Evolutionary conservation across 92 coral and sea anemone genomes (phyloP), one percentile per base, ranked within the genome.

Genomic region (Palythoa caribaeorum): DNA sequence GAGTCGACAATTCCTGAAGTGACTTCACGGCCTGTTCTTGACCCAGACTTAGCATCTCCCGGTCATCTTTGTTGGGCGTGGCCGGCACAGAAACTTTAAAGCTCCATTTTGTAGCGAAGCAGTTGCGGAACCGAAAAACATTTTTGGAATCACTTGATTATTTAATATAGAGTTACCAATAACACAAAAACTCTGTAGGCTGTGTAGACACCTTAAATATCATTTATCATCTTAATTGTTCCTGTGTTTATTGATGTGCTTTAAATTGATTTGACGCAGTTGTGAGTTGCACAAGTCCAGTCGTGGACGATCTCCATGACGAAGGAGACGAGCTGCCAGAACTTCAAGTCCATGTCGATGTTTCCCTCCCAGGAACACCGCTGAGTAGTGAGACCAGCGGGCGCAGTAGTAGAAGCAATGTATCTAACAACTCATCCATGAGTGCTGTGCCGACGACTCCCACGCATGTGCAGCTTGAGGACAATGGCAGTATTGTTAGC

Each of bases 281-380:
- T 11, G 20, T 71, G 36, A 77, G 44, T 39, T 35, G 48, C 90
- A 57, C 44, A 62, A 73, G 66, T 76, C 78, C 65, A 73, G 39
- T 65, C 74, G 39, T 83, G 69, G 51, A 77, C 28, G 92, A 92
- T 53, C 91, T 88, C 19, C 84, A 52, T 13, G 86, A 90, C 48
- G 86, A 81, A 36, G 76, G 14, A 8, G 96, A 93, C 15, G 92
- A 88, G 6, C 71, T 91, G 21, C 94, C 87, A 15, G 99, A 95
- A 83, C 86, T 93, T 14, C 95, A 91, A 62, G 93, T 91, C 5
- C 99, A 93, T 2, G 92, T 95, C 38, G 98, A 95, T 52, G 97
- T 94, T 6, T 96, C 97, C 35, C 89, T 97, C 53, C 99, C 99
- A 11, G 99, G 99, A 52, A 95, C 99, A 73, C 98, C 99, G 87